These are phyloP conservation scores for Galemys pyrenaicus DNA, from an alignment of 2,113 vertebrate genomes.

Conservation along the genomic window DNA sequence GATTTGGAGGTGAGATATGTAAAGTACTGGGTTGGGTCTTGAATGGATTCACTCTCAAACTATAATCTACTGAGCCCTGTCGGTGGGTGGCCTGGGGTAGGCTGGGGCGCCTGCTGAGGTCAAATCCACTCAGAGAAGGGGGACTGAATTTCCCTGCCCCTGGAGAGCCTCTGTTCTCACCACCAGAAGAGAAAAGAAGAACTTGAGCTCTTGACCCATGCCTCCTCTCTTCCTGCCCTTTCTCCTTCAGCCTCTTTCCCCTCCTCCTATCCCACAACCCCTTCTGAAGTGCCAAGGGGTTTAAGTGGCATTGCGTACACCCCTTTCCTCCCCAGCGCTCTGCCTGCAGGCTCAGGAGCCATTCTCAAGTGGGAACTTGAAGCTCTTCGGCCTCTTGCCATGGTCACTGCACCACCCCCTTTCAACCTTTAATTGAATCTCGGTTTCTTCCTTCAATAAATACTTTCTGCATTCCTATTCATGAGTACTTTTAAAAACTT, in stretches of 20 bases:
- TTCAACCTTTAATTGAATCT: not conserved
- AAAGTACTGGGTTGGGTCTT: constrained; percentile 30
- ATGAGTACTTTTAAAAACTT: not conserved
- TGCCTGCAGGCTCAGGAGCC: not conserved
- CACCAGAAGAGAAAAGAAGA: not conserved
- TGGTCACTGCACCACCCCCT: not conserved
- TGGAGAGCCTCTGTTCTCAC: not conserved
- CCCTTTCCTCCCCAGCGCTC: not conserved
- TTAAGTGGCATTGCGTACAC: not conserved
- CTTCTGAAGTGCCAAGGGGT: not conserved
- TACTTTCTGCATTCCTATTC: constrained; percentile 19
- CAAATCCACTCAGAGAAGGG: not conserved
- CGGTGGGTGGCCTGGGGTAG: constrained; percentile 37
- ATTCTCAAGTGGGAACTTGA: not conserved
- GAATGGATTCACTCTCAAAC: not conserved
- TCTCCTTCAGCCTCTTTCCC: not conserved
- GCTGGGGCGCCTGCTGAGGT: not conserved
- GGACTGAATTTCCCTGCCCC: not conserved
- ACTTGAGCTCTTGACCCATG: constrained; percentile 48
- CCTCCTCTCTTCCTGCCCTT: constrained; percentile 31
- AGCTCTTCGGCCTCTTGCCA: constrained; percentile 4
- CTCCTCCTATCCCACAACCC: not conserved
- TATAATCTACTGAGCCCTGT: not conserved
- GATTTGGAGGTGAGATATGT: constrained; percentile 51
- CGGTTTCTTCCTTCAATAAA: not conserved